Evolutionary conservation across 2,113 vertebrate species (phyloP).

Genomic region (Leucopsar rothschildi): DNA sequence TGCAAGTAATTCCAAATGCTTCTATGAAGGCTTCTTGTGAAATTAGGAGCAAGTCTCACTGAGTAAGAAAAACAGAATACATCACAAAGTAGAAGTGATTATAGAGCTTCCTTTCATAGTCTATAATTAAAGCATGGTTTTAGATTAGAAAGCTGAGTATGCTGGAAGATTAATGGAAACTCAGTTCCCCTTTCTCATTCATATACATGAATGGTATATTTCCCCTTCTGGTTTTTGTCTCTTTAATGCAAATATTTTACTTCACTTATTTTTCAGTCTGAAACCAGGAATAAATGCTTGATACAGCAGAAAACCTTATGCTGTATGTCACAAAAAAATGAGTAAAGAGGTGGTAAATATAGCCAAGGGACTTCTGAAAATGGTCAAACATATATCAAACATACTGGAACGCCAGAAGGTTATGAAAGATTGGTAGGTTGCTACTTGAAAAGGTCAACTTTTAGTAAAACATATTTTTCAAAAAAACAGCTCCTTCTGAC

Average conservation of each 20-base stretch:
- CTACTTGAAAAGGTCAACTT: background rate
- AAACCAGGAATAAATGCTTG: background rate
- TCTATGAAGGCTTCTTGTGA: background rate
- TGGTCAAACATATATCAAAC: background rate
- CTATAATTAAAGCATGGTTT: background rate
- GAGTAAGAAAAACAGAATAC: background rate
- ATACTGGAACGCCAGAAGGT: background rate
- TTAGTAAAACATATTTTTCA: background rate
- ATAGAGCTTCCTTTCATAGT: background rate
- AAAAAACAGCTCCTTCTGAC: background rate
- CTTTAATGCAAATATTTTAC: background rate
- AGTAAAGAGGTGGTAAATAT: background rate
- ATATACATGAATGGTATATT: background rate
- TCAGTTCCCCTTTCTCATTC: background rate
- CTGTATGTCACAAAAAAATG: background rate
- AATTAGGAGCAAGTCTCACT: background rate
- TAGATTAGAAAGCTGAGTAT: background rate
- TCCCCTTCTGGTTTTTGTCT: background rate
- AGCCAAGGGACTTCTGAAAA: background rate
- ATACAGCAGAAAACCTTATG: background rate
- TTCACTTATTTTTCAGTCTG: background rate
- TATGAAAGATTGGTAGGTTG: background rate
- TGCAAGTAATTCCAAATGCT: background rate
- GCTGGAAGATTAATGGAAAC: background rate
- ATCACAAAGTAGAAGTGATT: background rate